A percentile compares a stretch with the other conserved stretches of the same genome.
phyloP scores from a whole-genome alignment of 2,888 invertebrate genomes.

The Malthinus seriepunctatus region DNA sequence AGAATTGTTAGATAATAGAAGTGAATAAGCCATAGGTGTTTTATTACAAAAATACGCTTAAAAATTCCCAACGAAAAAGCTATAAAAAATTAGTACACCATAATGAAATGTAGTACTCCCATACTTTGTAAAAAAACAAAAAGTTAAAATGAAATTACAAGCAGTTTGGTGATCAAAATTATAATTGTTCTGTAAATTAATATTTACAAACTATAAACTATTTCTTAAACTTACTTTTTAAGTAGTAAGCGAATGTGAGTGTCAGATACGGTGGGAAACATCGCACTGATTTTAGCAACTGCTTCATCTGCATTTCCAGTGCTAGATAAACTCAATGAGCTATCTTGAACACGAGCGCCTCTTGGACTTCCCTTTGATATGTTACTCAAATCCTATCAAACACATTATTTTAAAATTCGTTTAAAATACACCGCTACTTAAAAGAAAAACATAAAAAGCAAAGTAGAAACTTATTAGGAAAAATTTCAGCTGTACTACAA shows the following conservation, averaged over 20 bases:
- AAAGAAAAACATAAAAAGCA: too few relatives aligned
- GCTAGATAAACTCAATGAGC: constrained; percentile 59
- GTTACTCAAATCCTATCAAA: constrained; percentile 18
- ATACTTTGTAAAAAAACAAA: background rate
- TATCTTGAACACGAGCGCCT: constrained; percentile 64
- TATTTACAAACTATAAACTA: background rate
- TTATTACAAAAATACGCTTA: background rate
- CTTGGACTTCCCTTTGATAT: constrained; percentile 46
- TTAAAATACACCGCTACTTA: too few relatives aligned
- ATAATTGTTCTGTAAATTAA: background rate
- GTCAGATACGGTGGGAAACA: constrained; percentile 91
- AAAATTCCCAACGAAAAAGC: background rate
- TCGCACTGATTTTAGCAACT: constrained; percentile 79
- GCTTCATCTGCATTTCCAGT: constrained; percentile 70
- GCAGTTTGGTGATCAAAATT: background rate
- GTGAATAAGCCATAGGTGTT: constrained; percentile 2
- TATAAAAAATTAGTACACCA: too few relatives aligned
- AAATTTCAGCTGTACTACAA: background rate
- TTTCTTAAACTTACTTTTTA: constrained; percentile 75
- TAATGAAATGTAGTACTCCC: too few relatives aligned
- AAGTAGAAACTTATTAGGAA: too few relatives aligned
- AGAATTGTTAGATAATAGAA: constrained; percentile 1
- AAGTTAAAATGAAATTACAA: background rate
- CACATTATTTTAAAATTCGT: too few relatives aligned
- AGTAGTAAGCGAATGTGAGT: constrained; percentile 83